Conservation (phyloP, 2,888 invertebrate genomes). For the Aleiodes alternator region DNA sequence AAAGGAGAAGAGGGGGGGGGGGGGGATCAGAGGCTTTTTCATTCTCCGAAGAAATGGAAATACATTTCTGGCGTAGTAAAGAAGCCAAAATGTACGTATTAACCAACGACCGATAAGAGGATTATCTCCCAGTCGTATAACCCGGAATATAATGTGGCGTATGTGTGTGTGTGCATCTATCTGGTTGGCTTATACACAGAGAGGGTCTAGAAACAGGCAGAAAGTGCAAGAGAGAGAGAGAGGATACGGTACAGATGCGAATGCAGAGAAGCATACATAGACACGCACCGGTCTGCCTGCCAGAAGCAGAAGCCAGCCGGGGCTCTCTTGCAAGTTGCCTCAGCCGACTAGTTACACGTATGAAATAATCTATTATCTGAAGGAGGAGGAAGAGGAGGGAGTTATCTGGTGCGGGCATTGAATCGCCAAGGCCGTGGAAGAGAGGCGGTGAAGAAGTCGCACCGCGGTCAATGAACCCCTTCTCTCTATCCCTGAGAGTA, state of each 20-base stretch:
- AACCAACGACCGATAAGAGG: slow-evolving; percentile 31
- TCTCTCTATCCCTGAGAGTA: not conserved
- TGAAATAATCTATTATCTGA: slow-evolving; percentile 74
- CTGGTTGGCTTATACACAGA: slow-evolving; percentile 17
- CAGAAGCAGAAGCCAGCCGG: slow-evolving; percentile 37
- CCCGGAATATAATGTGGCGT: slow-evolving; percentile 58
- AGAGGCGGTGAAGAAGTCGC: slow-evolving; percentile 68
- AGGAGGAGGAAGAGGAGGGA: slow-evolving; percentile 65
- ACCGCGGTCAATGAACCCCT: slow-evolving; percentile 71
- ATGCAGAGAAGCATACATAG: slow-evolving; percentile 30
- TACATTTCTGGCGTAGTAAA: slow-evolving; percentile 13
- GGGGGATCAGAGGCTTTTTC: too few relatives aligned
- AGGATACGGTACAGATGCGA: not conserved
- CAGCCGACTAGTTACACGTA: slow-evolving; percentile 71
- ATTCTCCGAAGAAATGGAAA: not conserved
- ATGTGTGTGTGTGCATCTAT: slow-evolving; percentile 33
- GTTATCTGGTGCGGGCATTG: slow-evolving; percentile 74
- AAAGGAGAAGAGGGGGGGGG: not conserved
- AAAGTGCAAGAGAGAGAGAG: slow-evolving; percentile 15
- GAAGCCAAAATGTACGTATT: slow-evolving; percentile 21
- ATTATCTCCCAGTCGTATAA: slow-evolving; percentile 51
- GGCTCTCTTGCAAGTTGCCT: slow-evolving; percentile 51
- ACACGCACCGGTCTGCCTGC: slow-evolving; percentile 46
- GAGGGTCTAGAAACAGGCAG: slow-evolving; percentile 8
- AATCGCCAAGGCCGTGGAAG: slow-evolving; percentile 73